A percentile compares a stretch with the other conserved stretches of the same genome.
Conservation (phyloP, 2,888 invertebrate genomes). For the Gasteruption jaculator region DNA sequence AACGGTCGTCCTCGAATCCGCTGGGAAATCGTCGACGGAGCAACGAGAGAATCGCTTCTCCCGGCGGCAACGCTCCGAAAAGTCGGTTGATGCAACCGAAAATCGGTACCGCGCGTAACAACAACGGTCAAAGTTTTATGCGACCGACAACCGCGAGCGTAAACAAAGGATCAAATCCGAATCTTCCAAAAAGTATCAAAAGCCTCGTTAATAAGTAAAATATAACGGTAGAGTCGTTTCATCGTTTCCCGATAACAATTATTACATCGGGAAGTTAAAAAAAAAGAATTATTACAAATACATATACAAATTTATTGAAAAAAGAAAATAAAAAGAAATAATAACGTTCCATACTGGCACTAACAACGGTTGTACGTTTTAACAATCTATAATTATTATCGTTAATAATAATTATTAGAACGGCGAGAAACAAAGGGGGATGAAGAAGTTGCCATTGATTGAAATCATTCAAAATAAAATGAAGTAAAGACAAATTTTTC, state of each 20-base stretch:
- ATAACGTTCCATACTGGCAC: slow-evolving; percentile 2
- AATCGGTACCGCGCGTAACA: slow-evolving; percentile 25
- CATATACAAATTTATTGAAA: slow-evolving; percentile 4
- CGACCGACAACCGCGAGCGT: slow-evolving; percentile 81
- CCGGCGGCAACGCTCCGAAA: slow-evolving; percentile 17
- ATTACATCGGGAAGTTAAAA: not conserved
- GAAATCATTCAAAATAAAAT: too few species aligned
- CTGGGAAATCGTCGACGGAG: slow-evolving; percentile 21
- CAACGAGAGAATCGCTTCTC: slow-evolving; percentile 13
- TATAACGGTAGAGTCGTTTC: too few species aligned
- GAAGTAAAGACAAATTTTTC: too few species aligned
- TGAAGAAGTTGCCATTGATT: too few species aligned
- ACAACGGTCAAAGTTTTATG: slow-evolving; percentile 64
- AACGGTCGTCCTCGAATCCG: slow-evolving; percentile 25
- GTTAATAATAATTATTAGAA: too few species aligned
- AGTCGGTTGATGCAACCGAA: slow-evolving; percentile 41
- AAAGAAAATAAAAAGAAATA: slow-evolving; percentile 6
- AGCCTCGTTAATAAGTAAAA: slow-evolving; percentile 35
- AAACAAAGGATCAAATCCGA: slow-evolving; percentile 60
- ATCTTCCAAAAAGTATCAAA: slow-evolving; percentile 46
- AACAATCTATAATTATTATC: too few species aligned
- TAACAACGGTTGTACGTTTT: slow-evolving; percentile 9
- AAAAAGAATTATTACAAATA: slow-evolving; percentile 12
- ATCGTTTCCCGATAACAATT: too few species aligned
- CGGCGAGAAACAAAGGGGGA: too few species aligned